Evolutionary conservation across 2,797 vertebrate species (phyloP).

Genomic region (Siniperca undulata): DNA sequence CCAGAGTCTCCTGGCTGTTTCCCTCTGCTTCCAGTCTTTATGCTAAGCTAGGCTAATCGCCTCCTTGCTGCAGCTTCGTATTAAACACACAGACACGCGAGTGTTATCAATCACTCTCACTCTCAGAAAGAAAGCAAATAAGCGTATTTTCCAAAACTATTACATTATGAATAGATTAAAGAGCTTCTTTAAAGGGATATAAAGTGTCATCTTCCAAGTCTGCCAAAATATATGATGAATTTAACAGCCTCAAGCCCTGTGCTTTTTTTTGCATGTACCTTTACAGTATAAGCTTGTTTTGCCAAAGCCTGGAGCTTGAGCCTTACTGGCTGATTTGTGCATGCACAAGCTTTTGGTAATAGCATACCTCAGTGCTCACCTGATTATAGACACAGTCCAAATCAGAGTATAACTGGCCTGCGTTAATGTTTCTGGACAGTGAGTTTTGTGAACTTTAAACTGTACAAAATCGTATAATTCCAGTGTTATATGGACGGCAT

Average conservation of each 20-base stretch:
- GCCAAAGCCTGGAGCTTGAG: constrained; percentile 73
- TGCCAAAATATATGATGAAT: constrained; percentile 45
- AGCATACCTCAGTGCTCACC: constrained; percentile 61
- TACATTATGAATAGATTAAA: constrained; percentile 60
- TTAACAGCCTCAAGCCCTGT: constrained; percentile 47
- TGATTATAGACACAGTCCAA: constrained; percentile 61
- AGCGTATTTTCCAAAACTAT: constrained; percentile 30
- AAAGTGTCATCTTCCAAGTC: constrained; percentile 55
- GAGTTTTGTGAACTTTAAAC: constrained; percentile 68
- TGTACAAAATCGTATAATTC: constrained; percentile 78
- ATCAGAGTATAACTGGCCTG: constrained; percentile 62
- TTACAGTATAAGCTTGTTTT: constrained; percentile 73
- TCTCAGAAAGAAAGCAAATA: constrained; percentile 11
- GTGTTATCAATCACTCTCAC: constrained; percentile 10
- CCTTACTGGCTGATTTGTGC: constrained; percentile 73
- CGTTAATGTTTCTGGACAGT: constrained; percentile 61
- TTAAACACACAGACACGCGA: background rate
- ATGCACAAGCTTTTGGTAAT: constrained; percentile 74
- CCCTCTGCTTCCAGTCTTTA: background rate
- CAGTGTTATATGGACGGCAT: constrained; percentile 81
- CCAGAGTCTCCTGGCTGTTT: background rate
- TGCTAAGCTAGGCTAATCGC: constrained; percentile 26
- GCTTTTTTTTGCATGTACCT: constrained; percentile 82
- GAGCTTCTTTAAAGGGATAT: constrained; percentile 54
- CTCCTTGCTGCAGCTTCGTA: background rate